Evolutionary conservation across 2,888 invertebrate species (phyloP), one percentile per base, ranked within the genome.

Genomic region (Zygaena filipendulae): DNA sequence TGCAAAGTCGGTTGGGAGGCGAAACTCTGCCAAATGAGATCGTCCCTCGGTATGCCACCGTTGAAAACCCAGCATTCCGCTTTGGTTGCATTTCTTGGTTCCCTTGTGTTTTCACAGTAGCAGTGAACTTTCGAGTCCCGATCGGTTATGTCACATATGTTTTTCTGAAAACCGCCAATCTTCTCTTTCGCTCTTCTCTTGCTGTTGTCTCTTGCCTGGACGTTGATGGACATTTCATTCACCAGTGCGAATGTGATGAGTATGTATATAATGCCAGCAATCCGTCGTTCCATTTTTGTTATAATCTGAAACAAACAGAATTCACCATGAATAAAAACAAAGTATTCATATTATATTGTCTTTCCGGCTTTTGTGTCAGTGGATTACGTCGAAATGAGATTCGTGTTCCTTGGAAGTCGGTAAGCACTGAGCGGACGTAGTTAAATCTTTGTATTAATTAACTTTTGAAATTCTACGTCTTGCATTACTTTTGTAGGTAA

Each of bases 41-140:
- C 87, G 43, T 87, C 87, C 33, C 81, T 81, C 4, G 84, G 82
- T 50, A 88, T 82, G 22, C 86, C 86, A 21, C 83, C 82, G 43
- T 84, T 85, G 64, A 90, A 87, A 23, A 92, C 84, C 85, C 87
- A 86, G 59, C 92, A 93, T 61, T 88, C 89, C 24, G 88, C 89
- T 45, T 87, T 86, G 22, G 87, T 86, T 11, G 87, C 88, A 48
- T 84, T 81, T 40, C 63, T 61, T 19, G 66, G 66, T 32, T 77
- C 70, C 30, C 79, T 72, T 24, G 79, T 74, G 29, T 81, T 82
- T 46, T 86, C 83, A 53, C 90, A 90, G 55, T 86, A 84, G 62
- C 90, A 90, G 47, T 83, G 86, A 33, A 87, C 79, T 45, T 85
- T 84, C 1, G 82, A 74, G 27, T 82, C 75, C 19, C 72, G 61